Evolutionary conservation across 2,797 vertebrate species (phyloP).

Genomic region (Sebastiscus albofasciatus): DNA sequence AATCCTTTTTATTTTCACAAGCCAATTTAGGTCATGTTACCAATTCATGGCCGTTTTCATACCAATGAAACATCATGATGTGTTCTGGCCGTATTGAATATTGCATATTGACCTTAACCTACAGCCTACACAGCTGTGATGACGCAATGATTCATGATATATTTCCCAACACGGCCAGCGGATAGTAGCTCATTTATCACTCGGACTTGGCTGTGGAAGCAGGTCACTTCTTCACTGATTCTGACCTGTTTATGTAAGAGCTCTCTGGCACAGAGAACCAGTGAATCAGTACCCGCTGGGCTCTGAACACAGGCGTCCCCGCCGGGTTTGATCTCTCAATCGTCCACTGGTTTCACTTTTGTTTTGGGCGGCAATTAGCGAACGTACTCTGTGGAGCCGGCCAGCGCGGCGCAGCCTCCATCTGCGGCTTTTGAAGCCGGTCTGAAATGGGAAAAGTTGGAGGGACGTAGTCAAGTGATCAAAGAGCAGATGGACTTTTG

Average conservation of each 20-base stretch:
- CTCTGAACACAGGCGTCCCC: constrained; percentile 40
- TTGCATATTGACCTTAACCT: constrained; percentile 6
- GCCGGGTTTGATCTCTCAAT: constrained; percentile 60
- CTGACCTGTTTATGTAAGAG: constrained; percentile 70
- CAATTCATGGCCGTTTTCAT: not conserved
- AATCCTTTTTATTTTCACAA: not conserved
- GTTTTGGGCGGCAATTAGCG: constrained; percentile 63
- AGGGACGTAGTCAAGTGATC: constrained; percentile 28
- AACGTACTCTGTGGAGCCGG: constrained; percentile 4
- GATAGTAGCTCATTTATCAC: constrained; percentile 16
- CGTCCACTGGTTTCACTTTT: constrained; percentile 46
- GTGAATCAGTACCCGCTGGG: constrained; percentile 16
- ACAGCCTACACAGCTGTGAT: not conserved
- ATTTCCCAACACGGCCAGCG: constrained; percentile 9
- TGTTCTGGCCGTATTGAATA: not conserved
- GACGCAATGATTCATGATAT: not conserved
- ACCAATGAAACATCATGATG: not conserved
- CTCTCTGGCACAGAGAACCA: constrained; percentile 32
- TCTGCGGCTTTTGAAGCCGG: constrained; percentile 29
- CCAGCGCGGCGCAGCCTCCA: constrained; percentile 10
- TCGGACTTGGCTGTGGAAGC: constrained; percentile 26
- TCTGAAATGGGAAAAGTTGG: constrained; percentile 6
- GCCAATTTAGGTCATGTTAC: not conserved
- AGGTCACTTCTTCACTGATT: constrained; percentile 39
- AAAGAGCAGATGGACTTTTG: constrained; percentile 31